Conservation (phyloP, 2,113 vertebrate species). For the Scytalopus superciliaris region DNA sequence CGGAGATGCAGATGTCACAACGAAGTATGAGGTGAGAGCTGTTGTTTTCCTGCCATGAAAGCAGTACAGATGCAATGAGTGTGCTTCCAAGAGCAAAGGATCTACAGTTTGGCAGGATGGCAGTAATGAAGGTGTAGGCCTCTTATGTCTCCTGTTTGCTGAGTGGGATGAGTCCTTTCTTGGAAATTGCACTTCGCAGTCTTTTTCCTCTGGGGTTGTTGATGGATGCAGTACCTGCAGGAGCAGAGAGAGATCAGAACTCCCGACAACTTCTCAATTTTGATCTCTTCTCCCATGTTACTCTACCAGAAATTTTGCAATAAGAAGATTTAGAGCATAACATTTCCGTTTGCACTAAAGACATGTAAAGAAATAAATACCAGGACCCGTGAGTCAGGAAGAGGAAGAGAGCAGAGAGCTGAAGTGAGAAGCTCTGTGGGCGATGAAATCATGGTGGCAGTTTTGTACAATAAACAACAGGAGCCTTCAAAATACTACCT, state of each 20-base stretch:
- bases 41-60: neutral
- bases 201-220: neutral
- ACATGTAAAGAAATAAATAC: conserved; percentile 5
- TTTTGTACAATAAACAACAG: conserved; percentile 1
- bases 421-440: neutral
- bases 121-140: neutral
- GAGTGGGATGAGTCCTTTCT: neutral
- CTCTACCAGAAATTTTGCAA: neutral
- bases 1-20: neutral
- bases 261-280: neutral
- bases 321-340: neutral
- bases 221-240: neutral
- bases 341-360: neutral
- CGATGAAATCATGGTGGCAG: neutral
- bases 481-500: conserved; percentile 18
- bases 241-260: neutral
- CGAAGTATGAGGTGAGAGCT: neutral
- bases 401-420: neutral
- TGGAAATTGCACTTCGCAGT: neutral
- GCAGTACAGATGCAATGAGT: neutral
- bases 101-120: neutral
- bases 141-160: neutral
- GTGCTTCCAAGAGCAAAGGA: neutral
- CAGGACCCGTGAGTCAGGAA: neutral
- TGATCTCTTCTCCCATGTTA: neutral